Percentiles rank a stretch among this genome's conserved stretches.
Conservation (phyloP, 1,140 invertebrate species). For the Zelostemma sp. region DNA sequence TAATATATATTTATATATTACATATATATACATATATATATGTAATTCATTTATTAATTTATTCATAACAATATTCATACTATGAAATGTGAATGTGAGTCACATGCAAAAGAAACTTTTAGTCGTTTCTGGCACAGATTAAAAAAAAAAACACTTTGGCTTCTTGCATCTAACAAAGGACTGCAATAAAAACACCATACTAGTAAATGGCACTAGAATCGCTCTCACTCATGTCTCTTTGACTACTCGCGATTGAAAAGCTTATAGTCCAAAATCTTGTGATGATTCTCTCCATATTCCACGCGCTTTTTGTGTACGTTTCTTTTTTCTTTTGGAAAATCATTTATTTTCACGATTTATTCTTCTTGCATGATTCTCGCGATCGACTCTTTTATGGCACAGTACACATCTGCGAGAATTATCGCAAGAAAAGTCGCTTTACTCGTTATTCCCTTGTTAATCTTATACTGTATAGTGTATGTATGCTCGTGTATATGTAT, state of each 20-base stretch:
- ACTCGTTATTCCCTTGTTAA: slow-evolving; percentile 37
- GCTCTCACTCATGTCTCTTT: slow-evolving; percentile 66
- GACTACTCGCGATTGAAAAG: slow-evolving; percentile 64
- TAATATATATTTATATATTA: background rate
- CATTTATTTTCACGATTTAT: slow-evolving; percentile 1
- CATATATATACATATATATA: slow-evolving; percentile 19
- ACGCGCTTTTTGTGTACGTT: slow-evolving; percentile 33
- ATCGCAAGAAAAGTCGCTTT: slow-evolving; percentile 32
- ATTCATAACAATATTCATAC: slow-evolving; percentile 71
- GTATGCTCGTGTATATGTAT: slow-evolving; percentile 6
- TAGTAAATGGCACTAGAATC: slow-evolving; percentile 73
- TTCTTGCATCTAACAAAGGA: slow-evolving; percentile 67
- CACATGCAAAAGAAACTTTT: slow-evolving; percentile 68
- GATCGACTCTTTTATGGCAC: slow-evolving; percentile 37
- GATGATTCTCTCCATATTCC: slow-evolving; percentile 35
- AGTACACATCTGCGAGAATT: slow-evolving; percentile 30
- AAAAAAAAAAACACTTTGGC: slow-evolving; percentile 70
- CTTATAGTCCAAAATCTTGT: slow-evolving; percentile 52
- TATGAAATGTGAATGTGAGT: slow-evolving; percentile 68
- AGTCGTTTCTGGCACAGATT: slow-evolving; percentile 63
- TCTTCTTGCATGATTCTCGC: slow-evolving; percentile 26
- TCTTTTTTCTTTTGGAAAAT: slow-evolving; percentile 28
- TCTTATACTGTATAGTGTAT: slow-evolving; percentile 25
- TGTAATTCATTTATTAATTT: slow-evolving; percentile 58
- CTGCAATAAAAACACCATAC: slow-evolving; percentile 69